Evolutionary conservation across 2,797 vertebrate species (phyloP), one percentile per base, ranked within the genome.

Genomic region (Calcarius lapponicus): DNA sequence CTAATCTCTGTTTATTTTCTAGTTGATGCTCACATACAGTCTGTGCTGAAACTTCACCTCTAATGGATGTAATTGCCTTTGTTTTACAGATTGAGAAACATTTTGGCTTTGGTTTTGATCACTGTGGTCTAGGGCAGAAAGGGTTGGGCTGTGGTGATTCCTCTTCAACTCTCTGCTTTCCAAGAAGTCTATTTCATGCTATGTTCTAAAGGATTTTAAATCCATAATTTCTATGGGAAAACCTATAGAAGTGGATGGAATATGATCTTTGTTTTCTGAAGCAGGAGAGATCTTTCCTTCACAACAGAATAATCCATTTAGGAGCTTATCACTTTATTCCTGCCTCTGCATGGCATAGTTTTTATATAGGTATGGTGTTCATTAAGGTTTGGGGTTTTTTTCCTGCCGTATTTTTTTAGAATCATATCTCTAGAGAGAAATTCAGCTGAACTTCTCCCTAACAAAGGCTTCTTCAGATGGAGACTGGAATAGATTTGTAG

Each of bases 21-120:
- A 28, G 45, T 64, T 0, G 0, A 2, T 82, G 40, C 18, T 86
- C 13, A 9, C 10, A 3, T 32, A 13, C 3, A 42, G 11, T 24
- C 50, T 75, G 0, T 48, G 29, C 31, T 78, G 43, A 42, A 57
- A 26, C 14, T 51, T 93, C 14, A 24, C 9, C 3, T 69, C 36
- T 54, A 2, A 40, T 72, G 19, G 22, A 38, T 17, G 1, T 42
- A 26, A 19, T 42, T 78, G 12, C 9, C 21, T 78, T 79, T 1
- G 3, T 85, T 90, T 71, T 69, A 71, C 40, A 76, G 32, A 22
- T 54, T 15, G 38, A 69, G 72, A 67, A 62, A 29, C 1, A 4
- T 61, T 86, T 45, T 62, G 40, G 7, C 13, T 76, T 85, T 34
- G 38, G 4, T 31, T 89, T 22, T 61, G 25, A 21, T 69, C 12